Base-by-base conservation (phyloP, 2,888 invertebrate species). In the Drosophila fungiperda region DNA sequence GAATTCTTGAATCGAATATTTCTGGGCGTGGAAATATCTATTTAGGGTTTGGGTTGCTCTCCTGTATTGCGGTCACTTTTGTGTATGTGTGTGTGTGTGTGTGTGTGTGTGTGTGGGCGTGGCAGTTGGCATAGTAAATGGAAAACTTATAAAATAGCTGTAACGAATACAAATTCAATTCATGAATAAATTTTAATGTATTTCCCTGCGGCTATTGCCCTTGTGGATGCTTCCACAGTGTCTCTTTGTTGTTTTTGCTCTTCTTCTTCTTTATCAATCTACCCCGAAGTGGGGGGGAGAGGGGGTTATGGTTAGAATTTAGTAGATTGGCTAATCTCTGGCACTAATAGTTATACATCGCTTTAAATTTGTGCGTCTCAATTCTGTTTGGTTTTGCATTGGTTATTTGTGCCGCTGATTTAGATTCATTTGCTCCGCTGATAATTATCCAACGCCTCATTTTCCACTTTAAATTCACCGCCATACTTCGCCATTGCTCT, bases 101-200 rank as follows among this genome's bases (percentile, higher is more conserved):
- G 29, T 29, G 29, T 29, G 6, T 5, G 29, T 23, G 15, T 52
- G n/a, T 20, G 35, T 53, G 54, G 49, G 57, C 49, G 54, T 35
- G 52, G 45, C 62, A 50, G 53, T 32, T 57, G 49, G 68, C 60
- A 73, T 65, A 49, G 68, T 68, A 73, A 75, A 68, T 76, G 78
- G 76, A 67, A 76, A 86, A 81, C 83, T 90, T 89, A 83, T 83
- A 87, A 84, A 91, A 91, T 88, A 87, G 83, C 87, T 84, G 83
- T 80, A 79, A 59, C 83, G 90, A 87, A 89, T 90, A 89, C 89
- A 85, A 90, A 91, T 89, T 89, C 89, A 87, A 90, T 88, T 88
- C 90, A 90, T 91, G 89, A 91, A 89, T 91, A 91, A 87, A 89
- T 87, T 89, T 86, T 79, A 81, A 78, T 78, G 76, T 76, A 73